Percentiles rank a stretch among this genome's conserved stretches.
These are phyloP conservation scores for Cactoblastis cactorum DNA, from an alignment of 2,888 invertebrate species.

Conservation along the genomic window DNA sequence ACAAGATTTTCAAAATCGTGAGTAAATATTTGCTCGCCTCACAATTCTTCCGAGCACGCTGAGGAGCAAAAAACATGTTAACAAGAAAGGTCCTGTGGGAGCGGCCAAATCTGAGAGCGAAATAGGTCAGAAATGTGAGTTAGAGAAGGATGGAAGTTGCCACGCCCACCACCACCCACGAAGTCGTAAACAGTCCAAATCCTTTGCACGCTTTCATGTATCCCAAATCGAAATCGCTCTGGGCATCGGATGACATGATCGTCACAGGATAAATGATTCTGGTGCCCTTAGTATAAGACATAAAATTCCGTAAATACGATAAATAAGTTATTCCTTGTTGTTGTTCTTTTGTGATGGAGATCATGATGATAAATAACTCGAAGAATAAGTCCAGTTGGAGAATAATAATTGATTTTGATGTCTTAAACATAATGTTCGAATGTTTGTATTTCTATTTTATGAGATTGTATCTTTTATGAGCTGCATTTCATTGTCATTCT, in stretches of 20 bases:
- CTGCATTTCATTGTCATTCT: not conserved
- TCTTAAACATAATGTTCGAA: constrained; percentile 59
- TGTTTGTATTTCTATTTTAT: not conserved
- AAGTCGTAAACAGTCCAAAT: constrained; percentile 78
- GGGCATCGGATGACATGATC: constrained; percentile 46
- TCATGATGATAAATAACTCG: constrained; percentile 77
- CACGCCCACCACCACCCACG: constrained; percentile 79
- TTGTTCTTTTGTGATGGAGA: constrained; percentile 73
- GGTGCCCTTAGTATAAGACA: constrained; percentile 38
- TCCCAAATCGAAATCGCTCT: constrained; percentile 76
- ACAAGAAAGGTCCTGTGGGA: constrained; percentile 77
- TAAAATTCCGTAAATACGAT: constrained; percentile 44
- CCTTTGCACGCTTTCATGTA: constrained; percentile 78
- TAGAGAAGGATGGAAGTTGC: constrained; percentile 49
- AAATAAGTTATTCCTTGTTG: constrained; percentile 71
- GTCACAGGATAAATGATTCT: constrained; percentile 43
- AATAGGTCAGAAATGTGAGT: constrained; percentile 30
- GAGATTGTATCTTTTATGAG: not conserved
- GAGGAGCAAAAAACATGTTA: constrained; percentile 74
- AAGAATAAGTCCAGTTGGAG: constrained; percentile 69
- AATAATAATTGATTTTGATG: constrained; percentile 78
- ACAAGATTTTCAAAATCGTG: constrained; percentile 76
- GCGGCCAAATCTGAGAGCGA: constrained; percentile 61
- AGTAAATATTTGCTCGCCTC: constrained; percentile 77
- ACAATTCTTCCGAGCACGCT: constrained; percentile 63